phyloP scores from a whole-genome alignment of 2,113 vertebrate genomes.

The Miniopterus natalensis region DNA sequence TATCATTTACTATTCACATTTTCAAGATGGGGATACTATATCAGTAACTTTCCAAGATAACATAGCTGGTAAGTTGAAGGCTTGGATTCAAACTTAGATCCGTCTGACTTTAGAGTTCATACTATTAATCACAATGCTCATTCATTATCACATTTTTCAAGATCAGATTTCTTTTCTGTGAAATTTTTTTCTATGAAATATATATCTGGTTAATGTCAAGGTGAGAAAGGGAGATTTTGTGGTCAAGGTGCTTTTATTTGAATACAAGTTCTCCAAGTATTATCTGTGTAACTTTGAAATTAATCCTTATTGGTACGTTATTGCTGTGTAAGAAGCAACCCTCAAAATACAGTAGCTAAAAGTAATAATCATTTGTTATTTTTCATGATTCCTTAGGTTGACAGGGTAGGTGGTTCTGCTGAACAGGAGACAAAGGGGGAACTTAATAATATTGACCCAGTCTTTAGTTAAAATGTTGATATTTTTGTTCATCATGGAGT shows the following conservation, averaged over 20 bases:
- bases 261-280: not conserved
- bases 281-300: not conserved
- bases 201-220: not conserved
- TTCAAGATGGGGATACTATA: not conserved
- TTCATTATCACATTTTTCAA: not conserved
- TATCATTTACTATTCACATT: not conserved
- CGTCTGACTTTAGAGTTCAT: not conserved
- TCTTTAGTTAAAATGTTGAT: not conserved
- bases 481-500: not conserved
- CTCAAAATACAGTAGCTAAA: not conserved
- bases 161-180: not conserved
- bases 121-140: not conserved
- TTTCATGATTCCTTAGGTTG: not conserved
- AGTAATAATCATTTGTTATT: not conserved
- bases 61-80: not conserved
- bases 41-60: not conserved
- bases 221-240: not conserved
- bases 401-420: not conserved
- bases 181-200: not conserved
- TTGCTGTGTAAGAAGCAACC: not conserved
- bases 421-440: not conserved
- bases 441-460: not conserved
- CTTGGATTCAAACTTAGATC: not conserved
- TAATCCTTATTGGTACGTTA: not conserved
- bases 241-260: not conserved